Evolutionary conservation across 2,113 vertebrate species (phyloP), one percentile per base, ranked within the genome.

Genomic region (Pygathrix nemaeus): DNA sequence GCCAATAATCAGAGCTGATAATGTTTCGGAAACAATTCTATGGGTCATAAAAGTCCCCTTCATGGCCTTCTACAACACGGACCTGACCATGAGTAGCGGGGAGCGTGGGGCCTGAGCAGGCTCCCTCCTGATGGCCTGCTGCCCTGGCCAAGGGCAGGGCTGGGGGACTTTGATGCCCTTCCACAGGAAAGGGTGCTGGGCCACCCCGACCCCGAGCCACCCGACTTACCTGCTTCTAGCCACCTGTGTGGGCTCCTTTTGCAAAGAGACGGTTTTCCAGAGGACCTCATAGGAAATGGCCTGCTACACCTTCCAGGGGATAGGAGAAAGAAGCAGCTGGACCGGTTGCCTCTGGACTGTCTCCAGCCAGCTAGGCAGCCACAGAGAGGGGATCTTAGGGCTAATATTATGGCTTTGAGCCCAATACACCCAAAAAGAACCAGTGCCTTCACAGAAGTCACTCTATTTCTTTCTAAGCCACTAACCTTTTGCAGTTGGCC

Each of bases 1-100:
- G 97, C 97, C 96, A 96, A 96, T 96, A 98, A 98, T 99, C 98
- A 97, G 96, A 97, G 97, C 97, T 98, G 98, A 98, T 98, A 99
- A 98, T 98, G 98, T 98, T 99, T 99, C 98, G 97, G 98, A 98
- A 98, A 98, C 97, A 98, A 93, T 90, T 97, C 92, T 2, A 3
- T 87, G 96, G 88, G 93, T 98, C 96, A 98, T 98, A 98, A 98
- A 98, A 93, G 93, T 86, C 81, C 3, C 48, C 87, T 93, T 55
- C 43, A 25, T 68, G 13, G 68, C 35, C 18, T 73, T 48, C 81
- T 64, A 57, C 68, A 66, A 23, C 55, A 30, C 20, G 2, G 52
- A 48, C 72, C 52, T 45, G 64, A 88, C 84, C 72, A 0, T 52
- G 78, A 81, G 90, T 84, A 93, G 30, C 73, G 1, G 1, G 27